Conservation (phyloP, 2,797 vertebrate species). For the Hylomyscus alleni region DNA sequence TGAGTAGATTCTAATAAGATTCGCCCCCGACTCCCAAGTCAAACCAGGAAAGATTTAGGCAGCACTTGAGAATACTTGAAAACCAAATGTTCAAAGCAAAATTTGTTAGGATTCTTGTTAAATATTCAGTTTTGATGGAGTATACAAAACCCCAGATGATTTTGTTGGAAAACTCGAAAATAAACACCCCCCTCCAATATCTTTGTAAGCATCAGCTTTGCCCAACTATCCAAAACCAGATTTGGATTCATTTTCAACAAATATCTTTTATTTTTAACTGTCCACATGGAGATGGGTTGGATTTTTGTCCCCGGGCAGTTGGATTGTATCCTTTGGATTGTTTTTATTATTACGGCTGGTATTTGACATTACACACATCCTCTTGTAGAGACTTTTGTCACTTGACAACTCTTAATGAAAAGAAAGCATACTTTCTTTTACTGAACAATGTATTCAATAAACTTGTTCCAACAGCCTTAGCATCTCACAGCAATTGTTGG, state of each 20-base stretch:
- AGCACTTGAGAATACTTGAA: background rate
- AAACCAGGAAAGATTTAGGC: conserved; percentile 16
- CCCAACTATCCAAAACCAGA: background rate
- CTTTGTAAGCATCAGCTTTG: conserved; percentile 9
- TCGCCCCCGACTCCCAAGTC: background rate
- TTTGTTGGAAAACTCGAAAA: conserved; percentile 1
- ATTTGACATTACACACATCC: background rate
- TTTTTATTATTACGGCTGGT: background rate
- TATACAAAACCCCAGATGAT: conserved; percentile 2
- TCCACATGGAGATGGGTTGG: conserved; percentile 10
- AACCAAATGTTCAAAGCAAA: conserved; percentile 47
- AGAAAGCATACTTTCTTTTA: background rate
- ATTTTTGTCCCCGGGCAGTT: conserved; percentile 18
- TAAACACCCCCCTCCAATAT: background rate
- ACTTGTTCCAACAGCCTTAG: conserved; percentile 38
- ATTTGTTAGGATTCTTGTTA: conserved; percentile 32
- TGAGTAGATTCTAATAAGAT: background rate
- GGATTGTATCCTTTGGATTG: background rate
- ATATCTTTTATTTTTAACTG: conserved; percentile 14
- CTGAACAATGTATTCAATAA: background rate
- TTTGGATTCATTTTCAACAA: conserved; percentile 44
- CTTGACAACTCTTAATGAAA: background rate
- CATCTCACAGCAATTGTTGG: conserved; percentile 3
- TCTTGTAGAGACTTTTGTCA: background rate
- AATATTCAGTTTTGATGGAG: background rate